Evolutionary conservation across 2,888 invertebrate species (phyloP).

Genomic region (Nomada hirtipes): DNA sequence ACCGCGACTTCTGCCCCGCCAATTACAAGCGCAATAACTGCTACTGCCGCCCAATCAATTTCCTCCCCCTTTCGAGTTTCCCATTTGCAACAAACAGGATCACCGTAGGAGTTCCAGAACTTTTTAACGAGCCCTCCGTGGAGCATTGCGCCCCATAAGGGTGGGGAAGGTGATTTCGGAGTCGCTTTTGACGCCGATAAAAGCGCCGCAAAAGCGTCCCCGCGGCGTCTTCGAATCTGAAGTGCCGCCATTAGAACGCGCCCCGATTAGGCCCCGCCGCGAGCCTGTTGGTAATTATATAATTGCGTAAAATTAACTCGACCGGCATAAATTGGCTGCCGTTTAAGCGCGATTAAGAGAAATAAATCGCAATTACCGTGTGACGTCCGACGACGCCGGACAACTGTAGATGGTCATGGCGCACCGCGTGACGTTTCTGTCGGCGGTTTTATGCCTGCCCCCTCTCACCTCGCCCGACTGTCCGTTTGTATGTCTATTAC

Average conservation of each 20-base stretch:
- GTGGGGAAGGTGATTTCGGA: slow-evolving; percentile 39
- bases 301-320: slow-evolving; percentile 83
- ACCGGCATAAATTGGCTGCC: slow-evolving; percentile 80
- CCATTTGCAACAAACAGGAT: background rate
- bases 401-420: slow-evolving; percentile 62
- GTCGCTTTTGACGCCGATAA: background rate
- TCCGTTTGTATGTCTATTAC: slow-evolving; percentile 33
- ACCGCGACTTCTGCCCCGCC: no score
- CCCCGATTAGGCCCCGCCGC: slow-evolving; percentile 74
- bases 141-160: background rate
- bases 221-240: slow-evolving; percentile 71
- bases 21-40: no score
- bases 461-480: background rate
- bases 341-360: slow-evolving; percentile 82
- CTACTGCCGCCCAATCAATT: background rate
- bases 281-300: slow-evolving; percentile 78
- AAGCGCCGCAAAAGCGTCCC: slow-evolving; percentile 19
- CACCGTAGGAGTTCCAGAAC: background rate
- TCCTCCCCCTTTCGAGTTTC: background rate
- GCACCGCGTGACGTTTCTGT: slow-evolving; percentile 52
- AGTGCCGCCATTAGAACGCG: slow-evolving; percentile 73
- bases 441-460: slow-evolving; percentile 48
- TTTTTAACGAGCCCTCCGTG: slow-evolving; percentile 19
- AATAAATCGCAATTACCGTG: slow-evolving; percentile 82
- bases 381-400: slow-evolving; percentile 65